phyloP scores from a whole-genome alignment of 23 tunicate genomes.

The Ascidia mentula region DNA sequence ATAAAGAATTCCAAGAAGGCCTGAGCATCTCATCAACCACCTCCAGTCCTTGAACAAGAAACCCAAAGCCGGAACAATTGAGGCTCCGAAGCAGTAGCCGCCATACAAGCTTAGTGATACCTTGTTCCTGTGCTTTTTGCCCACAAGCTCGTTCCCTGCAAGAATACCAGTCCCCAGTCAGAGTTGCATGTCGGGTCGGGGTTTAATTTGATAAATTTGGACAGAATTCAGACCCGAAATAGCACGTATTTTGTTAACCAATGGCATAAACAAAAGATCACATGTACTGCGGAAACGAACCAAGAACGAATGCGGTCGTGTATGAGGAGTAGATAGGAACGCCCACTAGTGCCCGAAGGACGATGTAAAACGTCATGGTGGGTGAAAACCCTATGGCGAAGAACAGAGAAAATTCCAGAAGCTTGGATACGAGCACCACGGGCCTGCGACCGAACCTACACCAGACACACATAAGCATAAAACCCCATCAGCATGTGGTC shows the following conservation, averaged over 20 bases:
- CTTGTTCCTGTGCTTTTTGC: conserved; percentile 10
- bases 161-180: background rate
- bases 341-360: conserved; percentile 11
- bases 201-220: no score
- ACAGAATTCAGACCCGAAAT: no score
- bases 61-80: conserved; percentile 14
- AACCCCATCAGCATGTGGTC: no score
- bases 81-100: conserved; percentile 35
- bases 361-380: conserved; percentile 5
- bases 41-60: conserved; percentile 29
- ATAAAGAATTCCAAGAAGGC: conserved; percentile 20
- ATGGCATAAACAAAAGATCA: background rate
- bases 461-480: no score
- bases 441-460: conserved; percentile 25
- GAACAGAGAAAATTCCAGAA: conserved; percentile 9
- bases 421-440: background rate
- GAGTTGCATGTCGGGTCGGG: no score
- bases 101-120: conserved; percentile 26
- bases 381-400: conserved; percentile 20
- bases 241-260: no score
- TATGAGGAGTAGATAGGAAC: conserved; percentile 19
- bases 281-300: background rate
- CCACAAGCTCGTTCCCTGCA: conserved; percentile 30
- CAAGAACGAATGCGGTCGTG: conserved; percentile 38
- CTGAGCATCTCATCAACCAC: conserved; percentile 24